Conservation (phyloP, 2,888 invertebrate genomes). For the Neoaliturus tenellus region DNA sequence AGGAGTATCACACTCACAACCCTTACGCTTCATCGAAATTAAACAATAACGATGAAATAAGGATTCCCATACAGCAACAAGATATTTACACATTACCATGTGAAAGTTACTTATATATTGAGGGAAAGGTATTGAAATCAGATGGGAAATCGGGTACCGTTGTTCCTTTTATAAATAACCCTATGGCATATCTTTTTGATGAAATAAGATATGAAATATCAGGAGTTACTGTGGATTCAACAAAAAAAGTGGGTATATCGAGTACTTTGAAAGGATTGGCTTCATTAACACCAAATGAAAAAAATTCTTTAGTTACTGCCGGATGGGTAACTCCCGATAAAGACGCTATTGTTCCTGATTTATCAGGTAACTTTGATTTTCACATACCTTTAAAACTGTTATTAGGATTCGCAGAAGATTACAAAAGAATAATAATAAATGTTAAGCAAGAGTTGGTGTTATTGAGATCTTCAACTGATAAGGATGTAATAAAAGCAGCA, state of each 20-base stretch:
- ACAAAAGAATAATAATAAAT: constrained; percentile 70
- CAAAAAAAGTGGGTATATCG: constrained; percentile 50
- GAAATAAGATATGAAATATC: constrained; percentile 55
- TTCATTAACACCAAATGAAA: constrained; percentile 28
- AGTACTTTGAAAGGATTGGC: constrained; percentile 55
- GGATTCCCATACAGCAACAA: constrained; percentile 68
- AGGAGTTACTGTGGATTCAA: constrained; percentile 57
- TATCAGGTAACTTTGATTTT: constrained; percentile 66
- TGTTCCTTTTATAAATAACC: constrained; percentile 52
- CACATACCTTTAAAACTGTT: constrained; percentile 69
- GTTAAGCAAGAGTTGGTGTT: constrained; percentile 70
- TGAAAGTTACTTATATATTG: constrained; percentile 64
- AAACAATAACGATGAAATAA: constrained; percentile 69
- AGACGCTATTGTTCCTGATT: constrained; percentile 50
- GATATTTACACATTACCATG: constrained; percentile 68
- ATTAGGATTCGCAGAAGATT: constrained; percentile 70
- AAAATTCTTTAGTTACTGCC: background rate
- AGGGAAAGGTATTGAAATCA: constrained; percentile 55
- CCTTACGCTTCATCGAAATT: constrained; percentile 66
- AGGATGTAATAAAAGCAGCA: constrained; percentile 65
- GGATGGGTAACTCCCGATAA: constrained; percentile 17
- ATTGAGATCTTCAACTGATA: constrained; percentile 67
- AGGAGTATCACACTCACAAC: constrained; percentile 65
- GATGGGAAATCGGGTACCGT: background rate
- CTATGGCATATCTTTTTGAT: constrained; percentile 54